Percentiles rank a stretch among this genome's conserved stretches.
These are phyloP conservation scores for Mormyrus hasselquistii DNA, from an alignment of 2,797 vertebrate genomes.

Conservation along the genomic window DNA sequence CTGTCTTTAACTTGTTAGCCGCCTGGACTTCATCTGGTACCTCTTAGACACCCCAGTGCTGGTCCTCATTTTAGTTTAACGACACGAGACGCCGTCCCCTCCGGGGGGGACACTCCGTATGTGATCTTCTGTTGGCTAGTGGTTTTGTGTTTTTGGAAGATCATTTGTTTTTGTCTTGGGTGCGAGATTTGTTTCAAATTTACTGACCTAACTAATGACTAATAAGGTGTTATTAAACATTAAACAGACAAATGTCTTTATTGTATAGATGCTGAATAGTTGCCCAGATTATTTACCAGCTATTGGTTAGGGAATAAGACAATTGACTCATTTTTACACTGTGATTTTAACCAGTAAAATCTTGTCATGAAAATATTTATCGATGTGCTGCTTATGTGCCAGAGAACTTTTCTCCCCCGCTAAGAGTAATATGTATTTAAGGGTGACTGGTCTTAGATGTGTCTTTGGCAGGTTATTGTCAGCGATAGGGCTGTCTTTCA, in stretches of 20 bases:
- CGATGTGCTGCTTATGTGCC: not conserved
- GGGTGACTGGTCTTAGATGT: not conserved
- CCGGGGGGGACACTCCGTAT: not conserved
- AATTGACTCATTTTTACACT: not conserved
- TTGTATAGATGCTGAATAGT: not conserved
- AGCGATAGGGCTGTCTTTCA: not conserved
- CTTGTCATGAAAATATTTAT: not conserved
- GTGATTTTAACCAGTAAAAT: not conserved
- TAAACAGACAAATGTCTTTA: not conserved
- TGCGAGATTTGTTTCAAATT: not conserved
- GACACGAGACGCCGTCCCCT: not conserved
- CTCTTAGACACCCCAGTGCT: not conserved
- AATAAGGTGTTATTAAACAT: not conserved
- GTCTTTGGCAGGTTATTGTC: not conserved
- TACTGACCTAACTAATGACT: not conserved
- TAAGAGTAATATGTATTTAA: not conserved
- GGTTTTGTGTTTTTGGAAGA: not conserved
- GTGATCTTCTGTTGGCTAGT: not conserved
- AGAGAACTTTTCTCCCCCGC: not conserved
- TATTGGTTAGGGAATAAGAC: not conserved
- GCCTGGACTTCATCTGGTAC: conserved; percentile 12
- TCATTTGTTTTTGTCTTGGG: not conserved
- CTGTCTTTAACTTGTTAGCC: not conserved
- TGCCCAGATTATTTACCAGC: not conserved
- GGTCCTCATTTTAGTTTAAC: not conserved